These are phyloP conservation scores for Indicator indicator DNA, from an alignment of 2,113 vertebrate species.

Conservation along the genomic window DNA sequence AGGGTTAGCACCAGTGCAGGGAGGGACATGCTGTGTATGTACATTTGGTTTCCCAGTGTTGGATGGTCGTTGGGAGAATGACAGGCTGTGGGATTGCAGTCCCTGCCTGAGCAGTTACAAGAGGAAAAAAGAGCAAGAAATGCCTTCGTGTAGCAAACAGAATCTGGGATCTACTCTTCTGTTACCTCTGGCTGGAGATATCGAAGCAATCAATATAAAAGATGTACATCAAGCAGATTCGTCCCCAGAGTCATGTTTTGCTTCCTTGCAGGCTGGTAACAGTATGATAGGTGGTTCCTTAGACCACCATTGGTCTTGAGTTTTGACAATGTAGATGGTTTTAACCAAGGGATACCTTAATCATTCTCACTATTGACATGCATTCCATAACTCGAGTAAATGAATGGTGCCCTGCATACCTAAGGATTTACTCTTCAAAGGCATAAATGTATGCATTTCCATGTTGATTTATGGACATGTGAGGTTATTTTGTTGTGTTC, in stretches of 20 bases:
- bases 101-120: neutral
- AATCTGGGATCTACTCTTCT: neutral
- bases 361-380: neutral
- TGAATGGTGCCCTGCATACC: neutral
- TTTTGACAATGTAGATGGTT: neutral
- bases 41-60: neutral
- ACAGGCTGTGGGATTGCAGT: neutral
- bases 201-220: neutral
- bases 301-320: neutral
- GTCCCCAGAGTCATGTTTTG: neutral
- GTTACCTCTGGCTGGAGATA: neutral
- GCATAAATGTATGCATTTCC: neutral
- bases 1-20: rapidly evolving
- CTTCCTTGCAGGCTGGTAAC: neutral
- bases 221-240: neutral
- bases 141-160: neutral
- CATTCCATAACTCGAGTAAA: neutral
- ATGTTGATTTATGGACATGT: neutral
- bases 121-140: neutral
- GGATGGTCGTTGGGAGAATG: neutral
- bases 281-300: neutral
- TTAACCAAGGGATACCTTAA: neutral
- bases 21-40: neutral
- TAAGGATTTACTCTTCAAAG: neutral
- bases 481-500: neutral